A percentile compares a stretch with the other conserved stretches of the same genome.
These are phyloP conservation scores for Leptinotarsa undecemlineata DNA, from an alignment of 1,140 invertebrate genomes.

Conservation along the genomic window DNA sequence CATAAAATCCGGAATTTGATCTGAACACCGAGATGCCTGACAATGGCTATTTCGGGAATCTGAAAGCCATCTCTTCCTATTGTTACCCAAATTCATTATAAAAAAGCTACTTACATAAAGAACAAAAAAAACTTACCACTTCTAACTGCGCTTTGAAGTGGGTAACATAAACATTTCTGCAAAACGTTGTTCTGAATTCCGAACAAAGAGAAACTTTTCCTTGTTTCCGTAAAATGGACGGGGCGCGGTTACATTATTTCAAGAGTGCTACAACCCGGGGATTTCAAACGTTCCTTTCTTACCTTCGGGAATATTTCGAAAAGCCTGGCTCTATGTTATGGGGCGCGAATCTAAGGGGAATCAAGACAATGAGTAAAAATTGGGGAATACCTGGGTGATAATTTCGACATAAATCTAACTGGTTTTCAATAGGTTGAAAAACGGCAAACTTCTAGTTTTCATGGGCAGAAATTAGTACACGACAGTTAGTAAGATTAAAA, in stretches of 20 bases:
- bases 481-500: too few relatives aligned
- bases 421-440: too few relatives aligned
- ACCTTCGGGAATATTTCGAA: background rate
- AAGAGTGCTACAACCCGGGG: background rate
- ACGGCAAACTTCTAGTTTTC: too few relatives aligned
- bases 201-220: background rate
- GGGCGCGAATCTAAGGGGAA: background rate
- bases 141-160: background rate
- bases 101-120: too few relatives aligned
- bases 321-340: background rate
- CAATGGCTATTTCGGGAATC: too few relatives aligned
- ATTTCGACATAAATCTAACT: too few relatives aligned
- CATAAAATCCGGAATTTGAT: too few relatives aligned
- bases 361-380: conserved; percentile 1
- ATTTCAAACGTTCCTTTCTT: background rate
- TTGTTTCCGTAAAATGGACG: conserved; percentile 4
- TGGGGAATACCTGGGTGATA: background rate
- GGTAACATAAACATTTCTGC: conserved; percentile 7
- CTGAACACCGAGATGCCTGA: too few relatives aligned
- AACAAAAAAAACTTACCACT: too few relatives aligned
- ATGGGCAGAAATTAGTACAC: too few relatives aligned
- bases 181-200: conserved; percentile 4
- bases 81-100: too few relatives aligned
- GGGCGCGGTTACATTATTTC: conserved; percentile 6
- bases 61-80: too few relatives aligned